These are phyloP conservation scores for Nesoenas mayeri DNA, from an alignment of 2,113 vertebrate genomes.

Conservation along the genomic window DNA sequence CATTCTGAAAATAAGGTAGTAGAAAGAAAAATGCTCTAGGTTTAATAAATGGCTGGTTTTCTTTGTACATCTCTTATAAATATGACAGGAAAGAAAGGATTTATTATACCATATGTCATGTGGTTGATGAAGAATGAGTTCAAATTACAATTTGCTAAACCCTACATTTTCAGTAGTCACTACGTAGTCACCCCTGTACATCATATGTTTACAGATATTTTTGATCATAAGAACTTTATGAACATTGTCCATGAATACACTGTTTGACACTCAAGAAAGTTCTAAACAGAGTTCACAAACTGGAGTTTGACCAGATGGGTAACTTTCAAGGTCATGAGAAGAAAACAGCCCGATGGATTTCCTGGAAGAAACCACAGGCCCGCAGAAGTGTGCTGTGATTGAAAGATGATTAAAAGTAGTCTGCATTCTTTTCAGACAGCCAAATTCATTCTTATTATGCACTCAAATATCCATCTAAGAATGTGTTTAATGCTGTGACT, in stretches of 20 bases:
- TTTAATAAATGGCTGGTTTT: conserved; percentile 16
- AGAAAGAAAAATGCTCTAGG: background rate
- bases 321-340: background rate
- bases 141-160: conserved; percentile 14
- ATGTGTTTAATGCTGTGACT: background rate
- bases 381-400: background rate
- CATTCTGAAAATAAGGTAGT: conserved; percentile 11
- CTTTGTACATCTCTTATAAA: conserved; percentile 22
- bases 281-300: background rate
- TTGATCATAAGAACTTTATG: background rate
- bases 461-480: background rate
- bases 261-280: background rate
- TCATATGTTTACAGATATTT: conserved; percentile 4
- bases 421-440: background rate
- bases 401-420: background rate
- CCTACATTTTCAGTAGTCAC: conserved; percentile 1
- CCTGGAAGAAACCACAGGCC: background rate
- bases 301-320: background rate
- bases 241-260: background rate
- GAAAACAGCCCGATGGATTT: background rate
- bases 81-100: background rate
- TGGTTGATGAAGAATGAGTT: conserved; percentile 2
- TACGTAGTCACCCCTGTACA: background rate
- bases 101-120: conserved; percentile 3
- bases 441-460: background rate